Evolutionary conservation across 2,797 vertebrate genomes (phyloP).

Genomic region (Premnoplex brunnescens): DNA sequence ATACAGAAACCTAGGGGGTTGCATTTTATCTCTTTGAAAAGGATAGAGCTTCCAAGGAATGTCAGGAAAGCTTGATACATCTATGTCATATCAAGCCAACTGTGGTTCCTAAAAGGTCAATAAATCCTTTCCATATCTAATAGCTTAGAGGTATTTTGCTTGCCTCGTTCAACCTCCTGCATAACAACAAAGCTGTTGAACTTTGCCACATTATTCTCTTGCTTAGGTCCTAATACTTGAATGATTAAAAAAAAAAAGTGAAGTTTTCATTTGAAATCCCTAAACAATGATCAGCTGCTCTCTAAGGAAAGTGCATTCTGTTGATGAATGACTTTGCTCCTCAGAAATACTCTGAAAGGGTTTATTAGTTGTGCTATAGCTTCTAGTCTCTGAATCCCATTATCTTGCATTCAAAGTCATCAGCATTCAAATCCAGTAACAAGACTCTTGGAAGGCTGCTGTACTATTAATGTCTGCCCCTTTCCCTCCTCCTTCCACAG

Average conservation of each 20-base stretch:
- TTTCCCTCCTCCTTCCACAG: background rate
- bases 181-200: background rate
- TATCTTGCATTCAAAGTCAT: background rate
- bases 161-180: background rate
- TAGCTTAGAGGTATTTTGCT: background rate
- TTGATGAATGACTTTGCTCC: background rate
- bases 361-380: background rate
- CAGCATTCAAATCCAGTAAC: background rate
- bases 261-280: background rate
- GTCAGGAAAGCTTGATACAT: background rate
- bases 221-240: background rate
- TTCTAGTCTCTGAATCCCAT: background rate
- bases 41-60: background rate
- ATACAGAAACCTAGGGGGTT: background rate
- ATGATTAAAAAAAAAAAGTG: background rate
- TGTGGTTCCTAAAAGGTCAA: background rate
- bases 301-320: background rate
- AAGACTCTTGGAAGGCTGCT: background rate
- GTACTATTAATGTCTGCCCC: background rate
- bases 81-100: background rate
- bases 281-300: background rate
- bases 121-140: background rate
- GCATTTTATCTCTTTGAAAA: background rate
- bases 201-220: background rate
- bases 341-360: background rate